phyloP scores from a whole-genome alignment of 2,797 vertebrate species.

The Scyliorhinus canicula region DNA sequence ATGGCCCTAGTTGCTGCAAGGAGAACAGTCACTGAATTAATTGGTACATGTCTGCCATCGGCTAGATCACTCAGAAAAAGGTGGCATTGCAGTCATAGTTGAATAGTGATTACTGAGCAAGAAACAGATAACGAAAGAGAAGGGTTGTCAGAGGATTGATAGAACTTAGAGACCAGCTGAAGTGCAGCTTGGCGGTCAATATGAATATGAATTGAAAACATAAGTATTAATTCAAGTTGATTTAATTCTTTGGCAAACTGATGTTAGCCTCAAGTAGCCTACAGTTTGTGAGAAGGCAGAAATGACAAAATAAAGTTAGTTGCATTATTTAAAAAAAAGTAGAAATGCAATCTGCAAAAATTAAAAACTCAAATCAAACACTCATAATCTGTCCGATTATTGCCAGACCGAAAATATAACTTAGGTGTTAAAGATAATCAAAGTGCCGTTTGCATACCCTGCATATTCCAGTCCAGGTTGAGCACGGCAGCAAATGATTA shows the following conservation, averaged over 20 bases:
- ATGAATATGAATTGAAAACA: not conserved
- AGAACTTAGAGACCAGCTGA: not conserved
- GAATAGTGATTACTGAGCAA: not conserved
- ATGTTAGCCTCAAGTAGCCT: not conserved
- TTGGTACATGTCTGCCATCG: not conserved
- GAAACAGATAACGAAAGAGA: not conserved
- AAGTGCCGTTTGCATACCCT: not conserved
- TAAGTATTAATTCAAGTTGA: not conserved
- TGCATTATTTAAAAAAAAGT: not conserved
- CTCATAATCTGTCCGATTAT: not conserved
- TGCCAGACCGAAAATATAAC: not conserved
- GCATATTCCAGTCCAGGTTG: conserved; percentile 1
- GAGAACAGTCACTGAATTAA: not conserved
- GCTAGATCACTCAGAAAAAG: not conserved
- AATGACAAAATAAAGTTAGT: not conserved
- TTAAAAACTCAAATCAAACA: not conserved
- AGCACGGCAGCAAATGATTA: conserved; percentile 18
- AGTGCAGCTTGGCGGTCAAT: not conserved
- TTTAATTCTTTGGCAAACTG: not conserved
- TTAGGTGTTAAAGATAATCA: conserved; percentile 19
- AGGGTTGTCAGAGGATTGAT: not conserved
- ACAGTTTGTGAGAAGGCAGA: not conserved
- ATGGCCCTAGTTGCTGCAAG: not conserved
- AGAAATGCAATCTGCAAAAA: not conserved
- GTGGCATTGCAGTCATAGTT: not conserved